phyloP scores from a whole-genome alignment of 35 echinoderm and acorn worm species.

The Lytechinus variegatus region DNA sequence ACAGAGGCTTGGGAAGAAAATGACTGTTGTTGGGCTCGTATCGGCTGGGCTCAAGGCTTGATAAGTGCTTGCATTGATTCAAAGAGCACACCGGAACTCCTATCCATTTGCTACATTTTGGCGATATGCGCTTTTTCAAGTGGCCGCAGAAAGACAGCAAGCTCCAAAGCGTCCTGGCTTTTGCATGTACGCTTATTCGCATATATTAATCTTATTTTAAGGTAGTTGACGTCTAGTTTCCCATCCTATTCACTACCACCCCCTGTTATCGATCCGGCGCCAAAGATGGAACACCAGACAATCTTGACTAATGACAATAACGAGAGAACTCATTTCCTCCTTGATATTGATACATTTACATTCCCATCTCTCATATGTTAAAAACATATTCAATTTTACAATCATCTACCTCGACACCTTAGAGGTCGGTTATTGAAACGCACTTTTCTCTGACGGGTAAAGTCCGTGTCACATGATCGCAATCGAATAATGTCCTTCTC shows the following conservation, averaged over 20 bases:
- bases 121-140: conserved; percentile 1
- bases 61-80: conserved; percentile 12
- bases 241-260: not conserved
- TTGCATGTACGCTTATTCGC: not conserved
- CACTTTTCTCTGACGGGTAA: not conserved
- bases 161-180: not conserved
- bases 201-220: conserved; percentile 22
- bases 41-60: not conserved
- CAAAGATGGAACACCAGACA: not conserved
- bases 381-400: not conserved
- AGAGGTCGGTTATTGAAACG: not conserved
- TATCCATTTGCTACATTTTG: conserved; percentile 19
- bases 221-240: not conserved
- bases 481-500: too few relatives aligned
- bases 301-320: not conserved
- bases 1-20: not conserved
- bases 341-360: not conserved
- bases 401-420: not conserved
- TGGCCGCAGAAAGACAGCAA: not conserved
- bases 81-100: conserved; percentile 8
- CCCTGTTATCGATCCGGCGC: not conserved
- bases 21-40: not conserved
- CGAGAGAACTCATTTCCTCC: not conserved
- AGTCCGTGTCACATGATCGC: too few relatives aligned
- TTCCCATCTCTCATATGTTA: not conserved